Evolutionary conservation across 2,797 vertebrate species (phyloP), one percentile per base, ranked within the genome.

Genomic region (Danionella dracula): DNA sequence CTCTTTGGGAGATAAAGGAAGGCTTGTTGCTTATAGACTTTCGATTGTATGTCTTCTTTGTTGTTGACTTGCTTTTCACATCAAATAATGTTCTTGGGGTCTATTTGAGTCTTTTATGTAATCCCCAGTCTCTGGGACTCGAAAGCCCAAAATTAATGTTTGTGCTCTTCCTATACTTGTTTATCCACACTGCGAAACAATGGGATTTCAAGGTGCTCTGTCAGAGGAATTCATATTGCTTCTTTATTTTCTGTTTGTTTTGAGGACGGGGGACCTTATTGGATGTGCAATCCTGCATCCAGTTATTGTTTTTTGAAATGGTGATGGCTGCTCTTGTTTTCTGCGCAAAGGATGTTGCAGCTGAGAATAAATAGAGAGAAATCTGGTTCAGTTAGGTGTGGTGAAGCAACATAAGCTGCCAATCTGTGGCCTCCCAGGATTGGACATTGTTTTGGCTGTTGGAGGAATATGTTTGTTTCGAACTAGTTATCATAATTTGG

Each of bases 71-170:
- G 35, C 56, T 31, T 56, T 61, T 57, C 61, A 57, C 37, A 53
- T 15, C 23, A 42, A n/a, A 21, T 44, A 29, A 16, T 65, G 57
- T 66, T 60, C 49, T 61, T 8, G 1, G 55, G 41, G 37, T 63
- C 58, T 49, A n/a, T 70, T 70, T 42, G 35, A 61, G 65, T 60
- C 54, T 27, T 69, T 66, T 64, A 60, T 67, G 53, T 66, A 73
- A 72, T 76, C 67, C 60, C 70, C 19, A 16, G 44, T 72, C 53
- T 17, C 45, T 27, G 38, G 35, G 37, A 65, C 49, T 71, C 54
- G 3, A 55, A 57, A 69, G 56, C 49, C 44, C 48, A 57, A 74
- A 72, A 70, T 73, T 44, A 65, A 61, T 66, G 73, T 66, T 64
- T 63, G 59, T 37, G 35, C 63, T 66, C 50, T 20, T 57, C 54